Conservation (phyloP, 2,888 invertebrate species). For the Pomacea canaliculata region DNA sequence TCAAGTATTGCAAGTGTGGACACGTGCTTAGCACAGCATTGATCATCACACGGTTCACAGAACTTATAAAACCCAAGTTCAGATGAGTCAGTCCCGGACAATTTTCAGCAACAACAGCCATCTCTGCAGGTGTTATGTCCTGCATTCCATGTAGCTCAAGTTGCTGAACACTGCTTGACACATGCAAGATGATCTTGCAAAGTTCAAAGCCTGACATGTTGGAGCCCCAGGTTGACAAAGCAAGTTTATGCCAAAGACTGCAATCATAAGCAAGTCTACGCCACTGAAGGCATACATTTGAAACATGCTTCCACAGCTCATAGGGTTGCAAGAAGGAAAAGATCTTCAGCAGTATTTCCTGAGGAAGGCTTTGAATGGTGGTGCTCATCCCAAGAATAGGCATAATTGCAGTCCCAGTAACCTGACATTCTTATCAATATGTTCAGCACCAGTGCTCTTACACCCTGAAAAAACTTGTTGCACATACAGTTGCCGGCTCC, state of each 20-base stretch:
- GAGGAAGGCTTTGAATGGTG: slow-evolving; percentile 36
- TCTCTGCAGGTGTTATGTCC: slow-evolving; percentile 39
- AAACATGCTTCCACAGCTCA: slow-evolving; percentile 42
- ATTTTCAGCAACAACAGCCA: slow-evolving; percentile 42
- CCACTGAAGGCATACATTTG: slow-evolving; percentile 46
- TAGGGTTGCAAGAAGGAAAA: slow-evolving; percentile 44
- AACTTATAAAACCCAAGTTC: slow-evolving; percentile 51
- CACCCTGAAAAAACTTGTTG: too few relatives aligned
- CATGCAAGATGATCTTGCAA: slow-evolving; percentile 38
- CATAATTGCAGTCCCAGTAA: too few relatives aligned
- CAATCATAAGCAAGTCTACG: slow-evolving; percentile 43
- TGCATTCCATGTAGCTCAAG: slow-evolving; percentile 40
- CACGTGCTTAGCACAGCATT: slow-evolving; percentile 42
- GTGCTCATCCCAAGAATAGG: not conserved
- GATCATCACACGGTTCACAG: slow-evolving; percentile 39
- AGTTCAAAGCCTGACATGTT: slow-evolving; percentile 37
- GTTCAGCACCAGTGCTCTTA: too few relatives aligned
- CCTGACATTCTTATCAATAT: too few relatives aligned
- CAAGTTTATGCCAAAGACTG: slow-evolving; percentile 44
- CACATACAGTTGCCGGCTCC: too few relatives aligned
- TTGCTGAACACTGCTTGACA: slow-evolving; percentile 35
- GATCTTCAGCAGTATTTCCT: slow-evolving; percentile 48
- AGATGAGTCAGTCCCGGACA: slow-evolving; percentile 42
- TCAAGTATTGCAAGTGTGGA: slow-evolving; percentile 39
- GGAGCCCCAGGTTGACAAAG: slow-evolving; percentile 32